Evolutionary conservation across 2,113 vertebrate species (phyloP).

Genomic region (Brachyhypopomus gauderio): DNA sequence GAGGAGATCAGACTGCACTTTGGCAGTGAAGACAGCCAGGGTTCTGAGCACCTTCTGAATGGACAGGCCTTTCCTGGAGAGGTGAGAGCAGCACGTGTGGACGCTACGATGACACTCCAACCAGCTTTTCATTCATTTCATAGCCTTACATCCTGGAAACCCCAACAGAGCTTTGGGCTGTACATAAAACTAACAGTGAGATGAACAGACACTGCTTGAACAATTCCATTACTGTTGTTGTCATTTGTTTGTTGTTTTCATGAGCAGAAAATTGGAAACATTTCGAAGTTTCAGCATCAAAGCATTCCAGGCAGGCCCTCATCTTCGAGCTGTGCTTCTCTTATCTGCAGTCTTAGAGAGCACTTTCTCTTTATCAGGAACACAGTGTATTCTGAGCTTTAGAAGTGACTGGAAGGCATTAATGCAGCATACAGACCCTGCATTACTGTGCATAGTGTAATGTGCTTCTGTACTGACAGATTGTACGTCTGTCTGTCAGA

Average conservation of each 20-base stretch:
- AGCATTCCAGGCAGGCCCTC: neutral
- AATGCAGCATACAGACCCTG: neutral
- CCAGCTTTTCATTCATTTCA: too few relatives aligned
- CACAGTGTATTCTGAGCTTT: constrained; percentile 10
- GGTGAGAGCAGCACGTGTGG: constrained; percentile 68
- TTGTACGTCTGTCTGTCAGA: too few relatives aligned
- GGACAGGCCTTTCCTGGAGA: constrained; percentile 95
- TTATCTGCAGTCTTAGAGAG: neutral
- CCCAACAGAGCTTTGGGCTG: too few relatives aligned
- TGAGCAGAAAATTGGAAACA: neutral
- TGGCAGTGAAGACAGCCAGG: constrained; percentile 88
- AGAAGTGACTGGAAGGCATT: constrained; percentile 20
- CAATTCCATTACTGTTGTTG: constrained; percentile 29
- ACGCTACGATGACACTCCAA: too few relatives aligned
- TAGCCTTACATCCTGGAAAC: too few relatives aligned
- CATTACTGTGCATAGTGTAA: neutral
- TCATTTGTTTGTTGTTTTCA: constrained; percentile 4
- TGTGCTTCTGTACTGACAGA: too few relatives aligned
- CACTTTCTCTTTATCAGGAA: neutral
- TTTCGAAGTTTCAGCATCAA: constrained; percentile 14
- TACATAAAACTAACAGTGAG: too few relatives aligned
- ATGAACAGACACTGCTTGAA: too few relatives aligned
- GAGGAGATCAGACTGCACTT: constrained; percentile 93
- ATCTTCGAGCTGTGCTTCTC: neutral
- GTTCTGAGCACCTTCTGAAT: constrained; percentile 92